These are phyloP conservation scores for Eupeodes latifasciatus DNA, from an alignment of 2,888 invertebrate genomes.

Conservation along the genomic window DNA sequence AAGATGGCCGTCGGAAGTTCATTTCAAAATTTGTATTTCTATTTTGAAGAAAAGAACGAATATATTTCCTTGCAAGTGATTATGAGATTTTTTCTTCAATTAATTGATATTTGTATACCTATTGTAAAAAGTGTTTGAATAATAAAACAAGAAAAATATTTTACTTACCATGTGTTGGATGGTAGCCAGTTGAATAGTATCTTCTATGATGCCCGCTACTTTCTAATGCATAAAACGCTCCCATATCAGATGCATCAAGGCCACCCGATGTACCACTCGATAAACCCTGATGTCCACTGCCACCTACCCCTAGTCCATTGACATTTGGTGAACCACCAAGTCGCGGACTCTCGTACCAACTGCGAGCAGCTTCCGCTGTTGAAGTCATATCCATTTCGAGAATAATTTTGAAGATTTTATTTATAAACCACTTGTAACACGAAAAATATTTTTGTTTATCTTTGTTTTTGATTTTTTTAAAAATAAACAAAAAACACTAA, in stretches of 20 bases:
- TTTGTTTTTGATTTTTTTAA: neutral
- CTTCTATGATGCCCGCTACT: constrained; percentile 84
- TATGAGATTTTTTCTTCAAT: neutral
- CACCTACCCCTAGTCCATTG: constrained; percentile 82
- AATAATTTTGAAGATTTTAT: constrained; percentile 84
- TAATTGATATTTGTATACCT: neutral
- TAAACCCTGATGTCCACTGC: constrained; percentile 82
- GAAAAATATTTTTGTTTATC: constrained; percentile 56
- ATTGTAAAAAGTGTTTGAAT: neutral
- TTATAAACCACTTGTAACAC: constrained; percentile 78
- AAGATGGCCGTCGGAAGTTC: neutral
- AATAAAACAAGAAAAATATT: neutral
- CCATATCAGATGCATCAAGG: constrained; percentile 84
- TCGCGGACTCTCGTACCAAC: constrained; percentile 84
- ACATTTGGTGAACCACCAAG: constrained; percentile 84
- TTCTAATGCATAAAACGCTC: constrained; percentile 84
- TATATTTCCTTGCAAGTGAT: neutral
- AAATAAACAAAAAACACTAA: constrained; percentile 13
- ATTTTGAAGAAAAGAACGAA: neutral
- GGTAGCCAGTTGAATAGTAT: constrained; percentile 84
- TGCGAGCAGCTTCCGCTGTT: constrained; percentile 84
- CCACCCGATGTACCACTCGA: constrained; percentile 82
- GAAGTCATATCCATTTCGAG: constrained; percentile 85
- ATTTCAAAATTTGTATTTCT: neutral
- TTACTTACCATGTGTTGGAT: constrained; percentile 82